A percentile compares a stretch with the other conserved stretches of the same genome.
Evolutionary conservation across 1,140 invertebrate genomes (phyloP).

Genomic region (Alviniconcha marisindica): DNA sequence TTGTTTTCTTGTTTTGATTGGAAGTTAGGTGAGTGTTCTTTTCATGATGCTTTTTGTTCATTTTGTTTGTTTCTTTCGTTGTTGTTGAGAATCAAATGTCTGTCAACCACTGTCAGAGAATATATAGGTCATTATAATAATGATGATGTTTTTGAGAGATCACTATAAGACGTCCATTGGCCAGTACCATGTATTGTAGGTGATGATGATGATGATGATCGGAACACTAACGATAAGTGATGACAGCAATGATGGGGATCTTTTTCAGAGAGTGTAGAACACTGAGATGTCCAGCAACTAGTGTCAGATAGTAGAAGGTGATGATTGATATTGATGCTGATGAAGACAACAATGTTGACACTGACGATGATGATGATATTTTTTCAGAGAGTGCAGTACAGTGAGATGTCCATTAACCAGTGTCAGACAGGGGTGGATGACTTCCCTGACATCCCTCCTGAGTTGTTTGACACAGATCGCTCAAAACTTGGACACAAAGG

Average conservation of each 20-base stretch:
- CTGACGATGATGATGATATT: slow-evolving; percentile 16
- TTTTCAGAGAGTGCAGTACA: slow-evolving; percentile 71
- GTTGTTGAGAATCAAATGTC: no score
- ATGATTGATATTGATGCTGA: neutral
- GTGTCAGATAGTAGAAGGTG: no score
- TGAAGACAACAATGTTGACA: neutral
- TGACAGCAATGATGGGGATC: neutral
- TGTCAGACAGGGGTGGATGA: slow-evolving; percentile 75
- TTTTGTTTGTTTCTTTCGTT: no score
- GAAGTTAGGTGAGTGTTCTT: no score
- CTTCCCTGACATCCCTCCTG: slow-evolving; percentile 64
- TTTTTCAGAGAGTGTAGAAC: no score
- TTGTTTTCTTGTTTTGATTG: no score
- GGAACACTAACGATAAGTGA: neutral
- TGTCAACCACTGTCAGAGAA: no score
- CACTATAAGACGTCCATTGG: no score
- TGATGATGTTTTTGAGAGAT: no score
- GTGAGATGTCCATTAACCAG: slow-evolving; percentile 75
- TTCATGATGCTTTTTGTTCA: no score
- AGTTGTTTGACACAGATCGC: slow-evolving; percentile 73
- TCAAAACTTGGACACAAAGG: slow-evolving; percentile 73
- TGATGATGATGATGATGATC: neutral
- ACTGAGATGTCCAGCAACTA: neutral
- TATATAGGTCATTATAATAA: no score
- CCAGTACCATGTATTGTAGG: no score